These are phyloP conservation scores for Branchellion lobata DNA, from an alignment of 2,888 invertebrate genomes.

Conservation along the genomic window DNA sequence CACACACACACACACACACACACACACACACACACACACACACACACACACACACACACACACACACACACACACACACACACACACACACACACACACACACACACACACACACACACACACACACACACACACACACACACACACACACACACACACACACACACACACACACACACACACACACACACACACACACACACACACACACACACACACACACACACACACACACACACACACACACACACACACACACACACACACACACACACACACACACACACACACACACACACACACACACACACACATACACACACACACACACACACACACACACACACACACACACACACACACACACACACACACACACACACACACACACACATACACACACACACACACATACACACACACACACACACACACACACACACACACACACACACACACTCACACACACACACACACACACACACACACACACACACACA, in stretches of 20 bases:
- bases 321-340: conserved; percentile 45
- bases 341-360: conserved; percentile 33
- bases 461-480: not conserved
- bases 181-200: conserved; percentile 25
- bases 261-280: conserved; percentile 42
- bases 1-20: no score
- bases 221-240: conserved; percentile 46
- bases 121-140: no score
- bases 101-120: no score
- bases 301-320: conserved; percentile 44
- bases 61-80: no score
- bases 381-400: conserved; percentile 45
- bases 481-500: no score
- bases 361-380: conserved; percentile 38
- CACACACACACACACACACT: conserved; percentile 36
- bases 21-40: no score
- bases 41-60: no score
- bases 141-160: no score
- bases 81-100: no score
- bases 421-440: conserved; percentile 34
- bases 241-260: conserved; percentile 41
- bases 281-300: conserved; percentile 45
- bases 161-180: no score
- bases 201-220: conserved; percentile 41
- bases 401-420: conserved; percentile 41